A percentile compares a stretch with the other conserved stretches of the same genome.
Conservation (phyloP, 2,888 invertebrate genomes). For the Stenolophus ochropezus region DNA sequence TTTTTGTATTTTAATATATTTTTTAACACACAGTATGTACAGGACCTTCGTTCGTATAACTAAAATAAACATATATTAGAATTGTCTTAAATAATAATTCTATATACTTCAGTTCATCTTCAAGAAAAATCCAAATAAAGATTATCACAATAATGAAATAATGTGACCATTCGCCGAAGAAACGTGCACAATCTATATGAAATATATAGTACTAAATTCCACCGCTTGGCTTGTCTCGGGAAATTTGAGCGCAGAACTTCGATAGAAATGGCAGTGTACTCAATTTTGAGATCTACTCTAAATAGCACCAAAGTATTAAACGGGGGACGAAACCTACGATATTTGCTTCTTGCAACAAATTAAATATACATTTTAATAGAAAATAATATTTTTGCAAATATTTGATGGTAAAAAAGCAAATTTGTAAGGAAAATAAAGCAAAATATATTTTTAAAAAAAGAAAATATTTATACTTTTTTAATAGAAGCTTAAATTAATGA, state of each 20-base stretch:
- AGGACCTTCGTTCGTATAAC: slow-evolving; percentile 60
- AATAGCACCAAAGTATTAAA: slow-evolving; percentile 7
- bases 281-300: slow-evolving; percentile 34
- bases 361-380: not conserved
- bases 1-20: slow-evolving; percentile 54
- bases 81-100: slow-evolving; percentile 67
- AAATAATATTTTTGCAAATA: too few species aligned
- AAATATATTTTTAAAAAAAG: too few species aligned
- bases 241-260: slow-evolving; percentile 6
- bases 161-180: slow-evolving; percentile 59
- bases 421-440: too few species aligned
- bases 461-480: too few species aligned
- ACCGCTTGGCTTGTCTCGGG: slow-evolving; percentile 45
- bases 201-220: slow-evolving; percentile 52
- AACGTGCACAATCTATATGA: slow-evolving; percentile 57
- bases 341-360: not conserved
- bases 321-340: not conserved
- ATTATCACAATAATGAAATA: slow-evolving; percentile 68
- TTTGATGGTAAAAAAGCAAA: not conserved
- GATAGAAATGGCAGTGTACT: slow-evolving; percentile 29
- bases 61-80: slow-evolving; percentile 63
- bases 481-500: too few species aligned
- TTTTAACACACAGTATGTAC: slow-evolving; percentile 59
- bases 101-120: slow-evolving; percentile 68
- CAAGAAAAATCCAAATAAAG: slow-evolving; percentile 64